Base-by-base conservation (phyloP, 2,888 invertebrate species). In the Tiphia femorata region DNA sequence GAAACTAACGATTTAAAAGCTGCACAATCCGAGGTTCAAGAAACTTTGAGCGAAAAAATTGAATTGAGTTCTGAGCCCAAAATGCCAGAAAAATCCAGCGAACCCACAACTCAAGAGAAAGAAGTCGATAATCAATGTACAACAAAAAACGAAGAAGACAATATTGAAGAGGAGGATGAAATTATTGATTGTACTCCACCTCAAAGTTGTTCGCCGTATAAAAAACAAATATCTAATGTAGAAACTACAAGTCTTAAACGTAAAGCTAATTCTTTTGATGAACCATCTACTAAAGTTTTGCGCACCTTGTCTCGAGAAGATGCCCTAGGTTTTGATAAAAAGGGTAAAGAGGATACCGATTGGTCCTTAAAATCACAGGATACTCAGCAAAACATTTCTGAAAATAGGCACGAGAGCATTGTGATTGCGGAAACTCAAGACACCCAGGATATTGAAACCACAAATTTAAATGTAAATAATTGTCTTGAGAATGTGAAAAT, bases 401-500 rank as follows among this genome's bases (percentile, higher is more conserved):
- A 55, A 33, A 53, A 49, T 27, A 37, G n/a, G 38, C 12, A 12
- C 29, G 49, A 57, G 0, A n/a, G 16, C 17, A 19, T 65, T 12
- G 40, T 72, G 54, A 72, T 70, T 12, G 65, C 61, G 0, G 70
- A 70, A n/a, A 70, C 69, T n/a, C 70, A 70, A 19, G 70, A 68
- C 4, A 16, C 35, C 1, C 16, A 2, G 1, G 52, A 52, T 2
- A 38, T 49, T 1, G 58, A 62, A 2, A 17, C 33, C 0, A 21
- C 10, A 2, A 49, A 58, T 17, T 29, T 17, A 2, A 17, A 3
- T 1, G 1, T 17, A 10, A 42, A 43, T 10, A 38, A 37, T 3
- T 1, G 33, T 0, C 1, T 10, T 1, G 40, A 42, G 1, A 8
- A 19, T 0, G 8, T 49, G 5, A 44, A 53, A 12, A 23, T 23